phyloP scores from a whole-genome alignment of 2,113 vertebrate genomes.

The Columba livia region DNA sequence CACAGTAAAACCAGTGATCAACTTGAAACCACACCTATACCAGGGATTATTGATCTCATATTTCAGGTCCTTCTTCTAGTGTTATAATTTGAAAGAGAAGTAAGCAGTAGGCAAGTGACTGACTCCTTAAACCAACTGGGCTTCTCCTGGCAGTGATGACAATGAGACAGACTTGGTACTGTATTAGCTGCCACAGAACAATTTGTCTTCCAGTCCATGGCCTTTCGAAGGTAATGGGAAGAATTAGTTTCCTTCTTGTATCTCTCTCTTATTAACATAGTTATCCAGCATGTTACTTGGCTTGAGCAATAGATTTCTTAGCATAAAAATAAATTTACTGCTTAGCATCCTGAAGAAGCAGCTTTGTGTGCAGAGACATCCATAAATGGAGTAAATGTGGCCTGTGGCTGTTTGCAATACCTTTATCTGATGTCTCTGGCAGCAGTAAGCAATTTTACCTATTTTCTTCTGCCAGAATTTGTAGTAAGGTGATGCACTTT shows the following conservation, averaged over 20 bases:
- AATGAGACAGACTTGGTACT: not conserved
- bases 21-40: not conserved
- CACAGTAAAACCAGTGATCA: not conserved
- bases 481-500: not conserved
- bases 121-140: not conserved
- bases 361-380: not conserved
- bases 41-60: not conserved
- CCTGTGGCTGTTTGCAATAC: not conserved
- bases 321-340: not conserved
- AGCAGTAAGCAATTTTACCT: not conserved
- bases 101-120: not conserved
- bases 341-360: not conserved
- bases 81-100: not conserved
- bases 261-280: not conserved
- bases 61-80: not conserved
- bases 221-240: not conserved
- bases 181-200: not conserved
- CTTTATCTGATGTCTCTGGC: not conserved
- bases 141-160: not conserved
- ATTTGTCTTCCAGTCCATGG: not conserved
- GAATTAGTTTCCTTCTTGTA: not conserved
- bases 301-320: not conserved
- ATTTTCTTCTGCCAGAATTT: not conserved
- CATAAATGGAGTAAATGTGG: not conserved
- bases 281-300: not conserved